A percentile compares a stretch with the other conserved stretches of the same genome.
Conservation (phyloP, 2,888 invertebrate species). For the Anthophora plumipes region DNA sequence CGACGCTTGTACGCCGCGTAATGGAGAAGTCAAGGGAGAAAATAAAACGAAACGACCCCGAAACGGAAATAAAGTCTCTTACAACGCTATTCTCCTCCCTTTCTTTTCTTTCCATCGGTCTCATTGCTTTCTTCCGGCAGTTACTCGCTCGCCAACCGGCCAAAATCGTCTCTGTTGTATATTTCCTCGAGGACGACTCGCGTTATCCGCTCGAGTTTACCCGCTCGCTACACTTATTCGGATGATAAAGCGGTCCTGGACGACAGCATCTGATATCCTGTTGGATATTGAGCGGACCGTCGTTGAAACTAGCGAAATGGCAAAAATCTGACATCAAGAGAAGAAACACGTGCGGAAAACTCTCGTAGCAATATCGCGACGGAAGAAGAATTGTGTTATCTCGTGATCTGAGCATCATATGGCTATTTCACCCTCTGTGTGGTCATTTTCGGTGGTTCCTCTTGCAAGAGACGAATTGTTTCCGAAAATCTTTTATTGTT, state of each 20-base stretch:
- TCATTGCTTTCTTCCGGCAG: not conserved
- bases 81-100: slow-evolving; percentile 27
- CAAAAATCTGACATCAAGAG: not conserved
- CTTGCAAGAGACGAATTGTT: slow-evolving; percentile 2
- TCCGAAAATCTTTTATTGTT: not conserved
- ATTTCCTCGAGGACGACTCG: slow-evolving; percentile 65
- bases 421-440: not conserved
- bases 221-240: slow-evolving; percentile 58
- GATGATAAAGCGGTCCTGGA: slow-evolving; percentile 67
- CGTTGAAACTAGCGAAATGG: slow-evolving; percentile 39
- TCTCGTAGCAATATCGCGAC: slow-evolving; percentile 34
- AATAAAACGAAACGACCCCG: slow-evolving; percentile 64
- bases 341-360: slow-evolving; percentile 34
- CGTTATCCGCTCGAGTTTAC: slow-evolving; percentile 68
- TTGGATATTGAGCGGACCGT: slow-evolving; percentile 57
- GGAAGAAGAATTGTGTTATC: slow-evolving; percentile 40
- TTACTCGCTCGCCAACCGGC: slow-evolving; percentile 37
- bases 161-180: slow-evolving; percentile 48
- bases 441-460: slow-evolving; percentile 27
- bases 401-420: not conserved
- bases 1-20: not conserved
- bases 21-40: slow-evolving; percentile 35
- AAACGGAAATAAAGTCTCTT: slow-evolving; percentile 61
- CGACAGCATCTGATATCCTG: slow-evolving; percentile 65
- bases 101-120: slow-evolving; percentile 1